phyloP scores from a whole-genome alignment of 2,797 vertebrate genomes.

The Sebastes itinus region DNA sequence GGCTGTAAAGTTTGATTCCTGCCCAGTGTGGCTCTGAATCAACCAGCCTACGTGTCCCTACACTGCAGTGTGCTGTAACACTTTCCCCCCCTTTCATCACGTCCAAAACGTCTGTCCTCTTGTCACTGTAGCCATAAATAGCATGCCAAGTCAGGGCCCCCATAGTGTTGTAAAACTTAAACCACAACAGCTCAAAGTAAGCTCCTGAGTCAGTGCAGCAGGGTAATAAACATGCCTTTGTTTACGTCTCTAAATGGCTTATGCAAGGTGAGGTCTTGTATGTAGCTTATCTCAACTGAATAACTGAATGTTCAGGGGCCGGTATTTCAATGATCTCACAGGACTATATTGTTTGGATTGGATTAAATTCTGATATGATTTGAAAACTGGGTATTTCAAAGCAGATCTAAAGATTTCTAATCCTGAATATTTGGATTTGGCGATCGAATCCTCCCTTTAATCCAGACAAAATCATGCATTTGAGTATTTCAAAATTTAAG shows the following conservation, averaged over 20 bases:
- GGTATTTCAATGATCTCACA: background rate
- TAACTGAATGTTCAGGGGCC: background rate
- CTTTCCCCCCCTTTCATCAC: conserved; percentile 12
- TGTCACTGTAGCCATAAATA: conserved; percentile 67
- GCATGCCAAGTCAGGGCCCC: conserved; percentile 40
- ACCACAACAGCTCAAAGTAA: background rate
- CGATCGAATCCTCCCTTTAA: background rate
- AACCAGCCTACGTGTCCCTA: background rate
- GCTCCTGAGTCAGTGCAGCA: conserved; percentile 1
- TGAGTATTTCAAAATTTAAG: background rate
- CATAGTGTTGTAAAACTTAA: conserved; percentile 35
- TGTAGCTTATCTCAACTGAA: background rate
- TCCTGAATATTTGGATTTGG: background rate
- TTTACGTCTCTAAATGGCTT: conserved; percentile 15
- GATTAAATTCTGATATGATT: background rate
- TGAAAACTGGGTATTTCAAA: background rate
- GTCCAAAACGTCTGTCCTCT: conserved; percentile 47
- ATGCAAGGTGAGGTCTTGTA: background rate
- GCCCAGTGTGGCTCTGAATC: background rate
- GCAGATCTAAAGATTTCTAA: too few relatives aligned
- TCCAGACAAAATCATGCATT: background rate
- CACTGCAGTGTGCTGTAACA: background rate
- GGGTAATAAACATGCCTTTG: conserved; percentile 55
- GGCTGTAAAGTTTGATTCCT: background rate
- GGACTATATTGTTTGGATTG: background rate